phyloP scores from a whole-genome alignment of 2,888 invertebrate genomes.

The Trichacis sp. region DNA sequence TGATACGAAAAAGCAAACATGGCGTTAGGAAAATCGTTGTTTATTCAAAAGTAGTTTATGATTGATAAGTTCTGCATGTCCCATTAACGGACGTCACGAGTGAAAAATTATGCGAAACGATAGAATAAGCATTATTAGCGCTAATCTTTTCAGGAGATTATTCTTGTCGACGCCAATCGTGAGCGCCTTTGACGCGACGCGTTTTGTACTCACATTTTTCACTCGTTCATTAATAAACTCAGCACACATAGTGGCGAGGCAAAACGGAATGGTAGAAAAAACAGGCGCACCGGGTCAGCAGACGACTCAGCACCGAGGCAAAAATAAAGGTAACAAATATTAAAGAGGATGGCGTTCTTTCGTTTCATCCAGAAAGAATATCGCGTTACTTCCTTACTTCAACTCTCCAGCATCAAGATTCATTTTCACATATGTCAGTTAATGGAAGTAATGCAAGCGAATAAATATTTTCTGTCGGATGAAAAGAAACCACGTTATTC shows the following conservation, averaged over 20 bases:
- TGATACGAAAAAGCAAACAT: too few relatives aligned
- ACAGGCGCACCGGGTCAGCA: slow-evolving; percentile 40
- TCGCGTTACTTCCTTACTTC: slow-evolving; percentile 20
- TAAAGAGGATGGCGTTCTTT: slow-evolving; percentile 45
- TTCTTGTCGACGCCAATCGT: background rate
- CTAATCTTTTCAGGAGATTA: background rate
- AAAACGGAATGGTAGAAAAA: slow-evolving; percentile 22
- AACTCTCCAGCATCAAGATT: slow-evolving; percentile 17
- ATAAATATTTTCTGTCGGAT: background rate
- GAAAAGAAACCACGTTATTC: too few relatives aligned
- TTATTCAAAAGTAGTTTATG: too few relatives aligned
- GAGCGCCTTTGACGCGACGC: background rate
- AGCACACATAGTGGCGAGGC: slow-evolving; percentile 17
- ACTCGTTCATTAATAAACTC: slow-evolving; percentile 37
- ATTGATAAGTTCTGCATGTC: background rate
- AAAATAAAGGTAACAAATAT: slow-evolving; percentile 42
- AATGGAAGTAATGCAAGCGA: background rate
- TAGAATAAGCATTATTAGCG: background rate
- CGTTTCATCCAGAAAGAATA: slow-evolving; percentile 27
- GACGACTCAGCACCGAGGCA: slow-evolving; percentile 42
- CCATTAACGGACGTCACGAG: background rate
- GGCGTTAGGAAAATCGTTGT: too few relatives aligned
- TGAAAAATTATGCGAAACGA: background rate
- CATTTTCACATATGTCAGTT: background rate
- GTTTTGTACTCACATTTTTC: slow-evolving; percentile 9